Evolutionary conservation across 1,140 invertebrate species (phyloP).

Genomic region (Brachionus rubens): DNA sequence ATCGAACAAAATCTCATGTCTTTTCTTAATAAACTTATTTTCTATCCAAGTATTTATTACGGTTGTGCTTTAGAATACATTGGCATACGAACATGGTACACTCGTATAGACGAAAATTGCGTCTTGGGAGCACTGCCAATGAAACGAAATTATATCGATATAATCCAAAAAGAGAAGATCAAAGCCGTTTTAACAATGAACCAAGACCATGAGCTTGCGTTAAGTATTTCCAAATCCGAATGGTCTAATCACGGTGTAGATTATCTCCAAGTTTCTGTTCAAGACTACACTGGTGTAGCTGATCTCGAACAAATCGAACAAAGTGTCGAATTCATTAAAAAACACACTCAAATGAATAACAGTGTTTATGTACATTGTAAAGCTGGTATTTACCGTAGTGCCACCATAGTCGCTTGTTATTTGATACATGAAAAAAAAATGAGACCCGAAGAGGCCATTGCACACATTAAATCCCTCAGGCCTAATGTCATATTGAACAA

Average conservation of each 20-base stretch:
- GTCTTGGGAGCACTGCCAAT: constrained; percentile 41
- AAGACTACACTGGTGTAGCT: constrained; percentile 36
- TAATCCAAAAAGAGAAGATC: constrained; percentile 6
- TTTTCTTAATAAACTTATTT: constrained; percentile 31
- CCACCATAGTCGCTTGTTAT: constrained; percentile 34
- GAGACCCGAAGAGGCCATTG: constrained; percentile 18
- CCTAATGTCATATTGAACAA: constrained; percentile 34
- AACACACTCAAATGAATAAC: not conserved
- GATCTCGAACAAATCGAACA: not conserved
- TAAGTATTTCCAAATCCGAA: not conserved
- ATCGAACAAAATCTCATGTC: too few species aligned
- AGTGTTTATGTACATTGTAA: constrained; percentile 47
- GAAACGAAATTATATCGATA: constrained; percentile 9
- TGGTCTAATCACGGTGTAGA: constrained; percentile 24
- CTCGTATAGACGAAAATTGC: constrained; percentile 21
- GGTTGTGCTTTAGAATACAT: constrained; percentile 20
- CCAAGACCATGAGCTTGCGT: constrained; percentile 20
- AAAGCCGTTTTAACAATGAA: constrained; percentile 13
- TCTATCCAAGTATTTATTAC: constrained; percentile 24
- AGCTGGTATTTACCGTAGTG: constrained; percentile 34
- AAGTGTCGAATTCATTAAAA: constrained; percentile 22
- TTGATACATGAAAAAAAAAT: not conserved
- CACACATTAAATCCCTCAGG: not conserved
- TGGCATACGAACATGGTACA: constrained; percentile 43
- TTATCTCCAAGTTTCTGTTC: constrained; percentile 14